Evolutionary conservation across 2,888 invertebrate genomes (phyloP).

Genomic region (Heteromurus nitidus): DNA sequence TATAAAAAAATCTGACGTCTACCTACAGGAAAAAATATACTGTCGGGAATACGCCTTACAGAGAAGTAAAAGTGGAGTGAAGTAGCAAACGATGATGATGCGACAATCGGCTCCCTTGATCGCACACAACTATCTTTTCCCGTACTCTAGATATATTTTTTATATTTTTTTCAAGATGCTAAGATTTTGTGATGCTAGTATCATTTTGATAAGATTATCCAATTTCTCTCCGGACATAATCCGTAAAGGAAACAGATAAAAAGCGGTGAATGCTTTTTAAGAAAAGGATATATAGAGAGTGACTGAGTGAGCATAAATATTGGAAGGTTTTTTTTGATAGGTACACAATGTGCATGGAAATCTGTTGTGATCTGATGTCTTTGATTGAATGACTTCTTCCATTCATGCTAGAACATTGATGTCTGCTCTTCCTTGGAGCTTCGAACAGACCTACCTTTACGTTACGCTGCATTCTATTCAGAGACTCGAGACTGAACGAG

Average conservation of each 20-base stretch:
- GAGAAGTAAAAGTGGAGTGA: not conserved
- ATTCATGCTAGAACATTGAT: not conserved
- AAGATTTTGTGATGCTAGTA: not conserved
- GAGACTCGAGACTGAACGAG: too few relatives aligned
- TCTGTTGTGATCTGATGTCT: not conserved
- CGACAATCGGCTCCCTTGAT: not conserved
- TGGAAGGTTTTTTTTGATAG: not conserved
- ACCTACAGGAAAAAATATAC: too few relatives aligned
- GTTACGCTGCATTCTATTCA: slow-evolving; percentile 36
- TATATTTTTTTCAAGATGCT: slow-evolving; percentile 20
- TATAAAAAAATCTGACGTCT: too few relatives aligned
- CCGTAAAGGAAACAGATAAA: slow-evolving; percentile 11
- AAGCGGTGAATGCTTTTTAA: not conserved
- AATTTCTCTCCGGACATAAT: slow-evolving; percentile 23
- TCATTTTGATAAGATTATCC: slow-evolving; percentile 50
- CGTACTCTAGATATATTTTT: slow-evolving; percentile 15
- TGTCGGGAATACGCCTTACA: too few relatives aligned
- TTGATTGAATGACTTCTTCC: not conserved
- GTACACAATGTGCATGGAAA: not conserved
- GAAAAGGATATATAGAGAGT: not conserved
- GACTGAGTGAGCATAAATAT: not conserved
- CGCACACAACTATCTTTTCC: not conserved
- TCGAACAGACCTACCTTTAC: slow-evolving; percentile 55
- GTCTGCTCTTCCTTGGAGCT: not conserved
- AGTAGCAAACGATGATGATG: not conserved